Percentiles rank a stretch among this genome's conserved stretches.
Evolutionary conservation across 2,797 vertebrate genomes (phyloP).

Genomic region (Pitangus sulphuratus): DNA sequence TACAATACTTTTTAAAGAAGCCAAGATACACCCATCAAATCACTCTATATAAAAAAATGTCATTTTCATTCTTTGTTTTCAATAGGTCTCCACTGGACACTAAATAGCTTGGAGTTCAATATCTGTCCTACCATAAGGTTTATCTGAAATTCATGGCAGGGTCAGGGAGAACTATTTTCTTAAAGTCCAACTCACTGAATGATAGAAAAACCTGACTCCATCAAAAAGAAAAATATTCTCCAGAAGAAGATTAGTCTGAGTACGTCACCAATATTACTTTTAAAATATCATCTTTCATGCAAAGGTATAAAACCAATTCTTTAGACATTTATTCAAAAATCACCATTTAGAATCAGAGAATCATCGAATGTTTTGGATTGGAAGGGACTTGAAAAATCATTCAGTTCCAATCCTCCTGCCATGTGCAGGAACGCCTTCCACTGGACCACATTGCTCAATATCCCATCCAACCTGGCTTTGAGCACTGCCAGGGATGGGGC

Average conservation of each 20-base stretch:
- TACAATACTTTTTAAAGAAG: not conserved
- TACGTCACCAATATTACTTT: not conserved
- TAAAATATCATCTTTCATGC: not conserved
- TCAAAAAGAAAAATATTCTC: not conserved
- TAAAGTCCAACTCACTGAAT: not conserved
- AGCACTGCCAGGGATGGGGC: not conserved
- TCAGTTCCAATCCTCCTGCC: not conserved
- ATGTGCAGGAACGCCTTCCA: not conserved
- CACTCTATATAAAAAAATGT: not conserved
- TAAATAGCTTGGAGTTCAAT: not conserved
- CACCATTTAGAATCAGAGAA: not conserved
- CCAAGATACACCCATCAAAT: not conserved
- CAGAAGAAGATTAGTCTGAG: not conserved
- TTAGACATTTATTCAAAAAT: not conserved
- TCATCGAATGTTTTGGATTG: not conserved
- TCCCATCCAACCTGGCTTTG: not conserved
- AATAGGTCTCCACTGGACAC: not conserved
- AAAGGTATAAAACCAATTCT: not conserved
- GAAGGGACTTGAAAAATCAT: not conserved
- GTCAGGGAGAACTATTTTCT: not conserved
- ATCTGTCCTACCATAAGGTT: not conserved
- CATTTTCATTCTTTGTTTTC: not conserved
- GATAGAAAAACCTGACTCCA: not conserved
- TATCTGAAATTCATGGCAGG: not conserved
- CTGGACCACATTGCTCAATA: not conserved